A percentile compares a stretch with the other conserved stretches of the same genome.
Evolutionary conservation across 2,113 vertebrate genomes (phyloP).

Genomic region (Microcebus jonahi): DNA sequence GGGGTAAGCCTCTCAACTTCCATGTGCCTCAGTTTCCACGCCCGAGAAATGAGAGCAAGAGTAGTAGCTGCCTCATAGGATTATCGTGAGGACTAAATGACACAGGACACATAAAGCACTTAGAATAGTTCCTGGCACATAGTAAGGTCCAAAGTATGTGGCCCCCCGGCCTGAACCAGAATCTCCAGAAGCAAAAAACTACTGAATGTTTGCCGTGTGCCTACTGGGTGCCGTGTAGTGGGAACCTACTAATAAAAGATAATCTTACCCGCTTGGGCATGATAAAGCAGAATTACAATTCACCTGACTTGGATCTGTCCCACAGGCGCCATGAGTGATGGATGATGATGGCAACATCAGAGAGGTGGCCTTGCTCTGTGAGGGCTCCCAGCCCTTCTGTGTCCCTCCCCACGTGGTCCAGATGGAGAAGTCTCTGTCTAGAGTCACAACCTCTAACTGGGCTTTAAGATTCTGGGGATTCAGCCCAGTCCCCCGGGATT

Average conservation of each 20-base stretch:
- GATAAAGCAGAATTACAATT: not conserved
- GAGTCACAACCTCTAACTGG: not conserved
- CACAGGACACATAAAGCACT: not conserved
- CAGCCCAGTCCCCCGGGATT: not conserved
- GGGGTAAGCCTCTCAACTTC: no score
- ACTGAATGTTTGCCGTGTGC: not conserved
- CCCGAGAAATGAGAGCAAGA: no score
- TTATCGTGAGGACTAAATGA: not conserved
- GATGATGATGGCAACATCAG: not conserved
- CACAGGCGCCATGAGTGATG: not conserved
- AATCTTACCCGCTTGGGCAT: not conserved
- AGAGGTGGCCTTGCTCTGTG: fast-evolving
- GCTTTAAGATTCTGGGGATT: not conserved
- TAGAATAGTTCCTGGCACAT: not conserved
- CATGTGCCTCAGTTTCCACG: no score
- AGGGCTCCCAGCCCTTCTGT: not conserved
- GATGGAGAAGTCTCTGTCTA: not conserved
- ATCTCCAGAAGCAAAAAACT: not conserved
- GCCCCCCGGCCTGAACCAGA: not conserved
- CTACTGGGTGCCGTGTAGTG: fast-evolving
- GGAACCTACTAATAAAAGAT: not conserved
- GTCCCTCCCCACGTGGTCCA: not conserved
- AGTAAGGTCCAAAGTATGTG: not conserved
- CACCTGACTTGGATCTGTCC: not conserved
- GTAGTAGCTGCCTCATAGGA: no score